These are phyloP conservation scores for Addax nasomaculatus DNA, from an alignment of 2,113 vertebrate species.

Conservation along the genomic window DNA sequence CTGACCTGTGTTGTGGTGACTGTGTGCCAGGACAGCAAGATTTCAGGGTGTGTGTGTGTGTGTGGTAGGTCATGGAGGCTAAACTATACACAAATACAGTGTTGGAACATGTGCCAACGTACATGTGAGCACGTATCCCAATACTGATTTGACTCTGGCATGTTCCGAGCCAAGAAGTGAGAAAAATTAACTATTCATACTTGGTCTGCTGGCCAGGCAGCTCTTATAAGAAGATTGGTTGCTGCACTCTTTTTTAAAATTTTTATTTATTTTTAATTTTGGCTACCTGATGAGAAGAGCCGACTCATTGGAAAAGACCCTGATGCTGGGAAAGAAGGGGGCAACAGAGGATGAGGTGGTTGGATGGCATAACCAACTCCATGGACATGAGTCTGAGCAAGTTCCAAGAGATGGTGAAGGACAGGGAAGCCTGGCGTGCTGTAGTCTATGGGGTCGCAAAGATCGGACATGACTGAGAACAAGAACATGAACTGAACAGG, in stretches of 20 bases:
- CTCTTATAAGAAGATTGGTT: not conserved
- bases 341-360: not conserved
- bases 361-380: not conserved
- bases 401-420: not conserved
- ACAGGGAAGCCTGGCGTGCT: not conserved
- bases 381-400: not conserved
- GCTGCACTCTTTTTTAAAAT: not conserved
- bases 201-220: not conserved
- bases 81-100: not conserved
- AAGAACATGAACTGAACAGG: not conserved
- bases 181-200: not conserved
- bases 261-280: not conserved
- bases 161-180: not conserved
- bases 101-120: not conserved
- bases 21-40: not conserved
- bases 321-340: not conserved
- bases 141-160: not conserved
- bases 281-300: not conserved
- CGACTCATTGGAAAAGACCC: not conserved
- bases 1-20: not conserved
- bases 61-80: not conserved
- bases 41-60: not conserved
- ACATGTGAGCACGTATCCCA: not conserved
- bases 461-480: not conserved
- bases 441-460: not conserved